phyloP scores from a whole-genome alignment of 2,113 vertebrate genomes.

The Platycercus adscitus region DNA sequence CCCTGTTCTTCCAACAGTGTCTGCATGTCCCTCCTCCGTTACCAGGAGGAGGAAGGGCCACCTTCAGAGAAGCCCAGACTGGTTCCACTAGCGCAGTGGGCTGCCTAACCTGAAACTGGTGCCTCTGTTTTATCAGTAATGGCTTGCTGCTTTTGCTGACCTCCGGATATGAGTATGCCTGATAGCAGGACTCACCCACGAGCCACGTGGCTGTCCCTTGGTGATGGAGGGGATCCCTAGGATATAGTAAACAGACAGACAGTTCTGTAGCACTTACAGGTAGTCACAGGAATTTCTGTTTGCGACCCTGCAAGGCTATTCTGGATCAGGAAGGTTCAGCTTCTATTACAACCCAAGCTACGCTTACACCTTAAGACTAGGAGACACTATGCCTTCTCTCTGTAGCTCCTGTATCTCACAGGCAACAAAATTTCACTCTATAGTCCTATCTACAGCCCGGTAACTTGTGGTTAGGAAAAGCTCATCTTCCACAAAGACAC shows the following conservation, averaged over 20 bases:
- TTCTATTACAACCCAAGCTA: neutral
- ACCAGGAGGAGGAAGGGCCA: neutral
- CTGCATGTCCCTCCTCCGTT: neutral
- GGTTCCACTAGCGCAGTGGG: neutral
- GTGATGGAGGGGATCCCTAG: neutral
- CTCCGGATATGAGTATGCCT: fast-evolving
- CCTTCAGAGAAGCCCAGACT: neutral
- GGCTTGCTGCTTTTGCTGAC: neutral
- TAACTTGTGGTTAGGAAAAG: neutral
- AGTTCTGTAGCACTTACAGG: neutral
- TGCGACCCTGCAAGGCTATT: neutral
- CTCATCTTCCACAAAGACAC: neutral
- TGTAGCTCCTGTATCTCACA: neutral
- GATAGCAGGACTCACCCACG: neutral
- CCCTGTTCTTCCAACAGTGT: neutral
- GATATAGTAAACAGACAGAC: neutral
- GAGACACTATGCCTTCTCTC: neutral
- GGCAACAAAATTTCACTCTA: neutral
- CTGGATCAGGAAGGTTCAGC: neutral
- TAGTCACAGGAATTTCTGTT: neutral
- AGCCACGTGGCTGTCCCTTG: neutral
- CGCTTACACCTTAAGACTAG: neutral
- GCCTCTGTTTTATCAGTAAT: neutral
- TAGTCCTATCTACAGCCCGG: neutral
- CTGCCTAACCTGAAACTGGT: neutral